Conservation (phyloP, 2,797 vertebrate species). For the Triplophysa yarkandensis region DNA sequence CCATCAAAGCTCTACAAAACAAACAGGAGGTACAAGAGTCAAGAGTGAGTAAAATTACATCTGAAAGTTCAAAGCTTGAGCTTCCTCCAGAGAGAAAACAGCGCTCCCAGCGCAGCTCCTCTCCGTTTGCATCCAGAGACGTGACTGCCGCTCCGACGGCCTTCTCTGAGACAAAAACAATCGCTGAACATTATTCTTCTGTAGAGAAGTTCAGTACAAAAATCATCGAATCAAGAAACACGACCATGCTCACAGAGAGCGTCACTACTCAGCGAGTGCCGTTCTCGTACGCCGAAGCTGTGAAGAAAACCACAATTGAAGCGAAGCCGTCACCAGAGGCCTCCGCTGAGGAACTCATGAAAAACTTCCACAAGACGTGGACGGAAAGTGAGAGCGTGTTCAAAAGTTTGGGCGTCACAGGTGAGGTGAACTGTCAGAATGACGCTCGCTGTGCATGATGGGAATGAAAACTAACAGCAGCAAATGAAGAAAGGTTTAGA, state of each 20-base stretch:
- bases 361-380: constrained; percentile 85
- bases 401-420: constrained; percentile 80
- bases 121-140: no score
- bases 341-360: constrained; percentile 77
- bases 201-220: constrained; percentile 77
- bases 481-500: not conserved
- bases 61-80: constrained; percentile 70
- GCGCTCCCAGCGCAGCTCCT: constrained; percentile 67
- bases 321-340: constrained; percentile 65
- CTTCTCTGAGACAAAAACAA: constrained; percentile 74
- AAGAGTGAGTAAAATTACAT: constrained; percentile 68
- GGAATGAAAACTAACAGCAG: constrained; percentile 55
- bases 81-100: constrained; percentile 66
- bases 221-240: constrained; percentile 69
- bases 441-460: constrained; percentile 70
- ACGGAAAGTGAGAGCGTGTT: constrained; percentile 86
- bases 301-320: constrained; percentile 79
- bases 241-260: constrained; percentile 70
- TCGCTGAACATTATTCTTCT: constrained; percentile 75
- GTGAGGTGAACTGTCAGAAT: constrained; percentile 74
- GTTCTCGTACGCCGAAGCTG: constrained; percentile 89
- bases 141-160: constrained; percentile 64
- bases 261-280: constrained; percentile 67
- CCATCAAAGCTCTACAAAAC: constrained; percentile 70
- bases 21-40: constrained; percentile 72